These are phyloP conservation scores for Andrena flavipes DNA, from an alignment of 2,888 invertebrate species.

Conservation along the genomic window DNA sequence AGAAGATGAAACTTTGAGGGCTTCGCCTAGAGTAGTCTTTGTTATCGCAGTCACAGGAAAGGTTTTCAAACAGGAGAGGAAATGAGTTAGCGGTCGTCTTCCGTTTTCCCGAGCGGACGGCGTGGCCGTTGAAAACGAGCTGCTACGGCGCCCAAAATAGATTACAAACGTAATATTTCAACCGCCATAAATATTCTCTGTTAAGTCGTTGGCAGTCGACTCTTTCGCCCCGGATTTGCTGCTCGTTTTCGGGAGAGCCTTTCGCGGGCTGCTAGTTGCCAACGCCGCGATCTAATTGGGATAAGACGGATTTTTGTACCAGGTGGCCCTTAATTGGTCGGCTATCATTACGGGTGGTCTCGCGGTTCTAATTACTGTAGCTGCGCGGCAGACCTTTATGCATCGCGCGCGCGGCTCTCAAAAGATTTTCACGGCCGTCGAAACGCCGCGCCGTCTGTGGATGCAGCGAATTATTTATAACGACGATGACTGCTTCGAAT, in stretches of 20 bases:
- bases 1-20: constrained; percentile 5
- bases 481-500: background rate
- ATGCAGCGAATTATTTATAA: constrained; percentile 42
- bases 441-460: background rate
- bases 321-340: constrained; percentile 74
- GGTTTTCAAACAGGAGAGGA: constrained; percentile 63
- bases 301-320: constrained; percentile 70
- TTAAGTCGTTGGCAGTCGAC: constrained; percentile 44
- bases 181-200: constrained; percentile 68
- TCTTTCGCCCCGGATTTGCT: constrained; percentile 24
- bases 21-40: constrained; percentile 18
- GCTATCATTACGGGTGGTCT: constrained; percentile 70
- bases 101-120: constrained; percentile 19
- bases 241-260: constrained; percentile 18
- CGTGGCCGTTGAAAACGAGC: background rate
- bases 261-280: constrained; percentile 36
- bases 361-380: constrained; percentile 60
- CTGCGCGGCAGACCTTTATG: constrained; percentile 31
- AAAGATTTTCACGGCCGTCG: constrained; percentile 29
- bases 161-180: constrained; percentile 75
- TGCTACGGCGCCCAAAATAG: constrained; percentile 69
- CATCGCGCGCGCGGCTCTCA: background rate
- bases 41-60: constrained; percentile 42
- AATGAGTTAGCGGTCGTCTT: constrained; percentile 60
- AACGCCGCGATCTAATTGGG: constrained; percentile 72